Conservation (phyloP, 1,140 invertebrate species). For the Conopomorpha cramerella region DNA sequence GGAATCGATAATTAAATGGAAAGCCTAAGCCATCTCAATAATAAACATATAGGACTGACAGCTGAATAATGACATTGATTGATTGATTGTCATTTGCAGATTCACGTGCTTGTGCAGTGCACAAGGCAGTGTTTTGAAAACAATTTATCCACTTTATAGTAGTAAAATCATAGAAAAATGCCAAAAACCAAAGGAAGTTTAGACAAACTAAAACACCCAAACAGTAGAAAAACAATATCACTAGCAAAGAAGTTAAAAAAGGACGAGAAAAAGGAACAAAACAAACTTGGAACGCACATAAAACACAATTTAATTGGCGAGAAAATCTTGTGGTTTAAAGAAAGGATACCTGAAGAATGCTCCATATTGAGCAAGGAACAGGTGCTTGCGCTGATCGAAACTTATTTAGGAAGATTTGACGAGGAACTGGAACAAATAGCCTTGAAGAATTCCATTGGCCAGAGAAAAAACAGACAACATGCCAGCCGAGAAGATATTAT, state of each 20-base stretch:
- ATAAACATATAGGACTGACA: too few species aligned
- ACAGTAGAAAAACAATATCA: conserved; percentile 75
- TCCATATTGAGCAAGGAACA: conserved; percentile 62
- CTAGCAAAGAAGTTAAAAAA: conserved; percentile 70
- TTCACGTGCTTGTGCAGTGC: too few species aligned
- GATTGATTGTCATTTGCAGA: too few species aligned
- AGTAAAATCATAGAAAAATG: conserved; percentile 19
- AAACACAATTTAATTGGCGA: conserved; percentile 74
- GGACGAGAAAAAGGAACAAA: conserved; percentile 65
- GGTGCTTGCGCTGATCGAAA: conserved; percentile 62
- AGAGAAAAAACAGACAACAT: conserved; percentile 73
- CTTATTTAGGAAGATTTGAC: conserved; percentile 68
- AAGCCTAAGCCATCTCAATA: too few species aligned
- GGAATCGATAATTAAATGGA: too few species aligned
- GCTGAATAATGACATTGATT: too few species aligned
- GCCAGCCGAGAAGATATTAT: conserved; percentile 75
- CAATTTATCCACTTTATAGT: too few species aligned
- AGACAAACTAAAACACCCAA: conserved; percentile 73
- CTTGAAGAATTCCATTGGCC: conserved; percentile 74
- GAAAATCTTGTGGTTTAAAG: conserved; percentile 73
- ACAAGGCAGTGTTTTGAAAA: too few species aligned
- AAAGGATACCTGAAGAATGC: conserved; percentile 62
- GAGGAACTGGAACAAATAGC: conserved; percentile 77
- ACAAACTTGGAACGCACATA: conserved; percentile 65
- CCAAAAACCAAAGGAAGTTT: conserved; percentile 42